phyloP scores from a whole-genome alignment of 2,113 vertebrate species.

The Carassius gibelio region DNA sequence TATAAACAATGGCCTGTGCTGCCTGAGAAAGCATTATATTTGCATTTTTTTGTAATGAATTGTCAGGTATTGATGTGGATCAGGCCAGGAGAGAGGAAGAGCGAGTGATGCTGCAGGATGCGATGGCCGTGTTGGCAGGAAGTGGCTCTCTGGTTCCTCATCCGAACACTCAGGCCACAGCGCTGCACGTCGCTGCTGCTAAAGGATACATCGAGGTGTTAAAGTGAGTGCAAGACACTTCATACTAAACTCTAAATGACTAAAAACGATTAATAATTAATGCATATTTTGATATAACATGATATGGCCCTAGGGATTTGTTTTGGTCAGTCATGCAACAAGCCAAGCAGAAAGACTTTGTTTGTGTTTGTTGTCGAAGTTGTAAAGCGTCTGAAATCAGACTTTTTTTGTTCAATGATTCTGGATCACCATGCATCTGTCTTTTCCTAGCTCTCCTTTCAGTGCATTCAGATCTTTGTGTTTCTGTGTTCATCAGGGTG shows the following conservation, averaged over 20 bases:
- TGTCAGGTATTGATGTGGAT: conserved; percentile 76
- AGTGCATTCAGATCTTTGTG: too few relatives aligned
- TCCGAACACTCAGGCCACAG: conserved; percentile 78
- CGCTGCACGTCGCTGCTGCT: conserved; percentile 79
- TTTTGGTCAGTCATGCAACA: too few relatives aligned
- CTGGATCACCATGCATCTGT: too few relatives aligned
- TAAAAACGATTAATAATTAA: too few relatives aligned
- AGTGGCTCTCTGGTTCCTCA: conserved; percentile 71
- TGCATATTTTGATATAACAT: too few relatives aligned
- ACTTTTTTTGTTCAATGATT: too few relatives aligned
- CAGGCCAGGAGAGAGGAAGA: conserved; percentile 76
- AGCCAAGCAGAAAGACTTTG: too few relatives aligned
- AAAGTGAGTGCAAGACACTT: conserved; percentile 70
- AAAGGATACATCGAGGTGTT: conserved; percentile 83
- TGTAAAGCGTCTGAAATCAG: too few relatives aligned
- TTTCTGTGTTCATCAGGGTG: conserved; percentile 64
- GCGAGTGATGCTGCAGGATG: conserved; percentile 78
- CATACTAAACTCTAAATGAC: too few relatives aligned
- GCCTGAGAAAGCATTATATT: background rate
- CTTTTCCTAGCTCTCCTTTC: background rate
- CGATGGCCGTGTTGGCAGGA: conserved; percentile 70
- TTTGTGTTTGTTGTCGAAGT: too few relatives aligned
- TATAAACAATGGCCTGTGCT: background rate
- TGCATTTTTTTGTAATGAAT: background rate
- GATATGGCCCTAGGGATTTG: too few relatives aligned